A percentile compares a stretch with the other conserved stretches of the same genome.
These are phyloP conservation scores for Pygocentrus nattereri DNA, from an alignment of 2,797 vertebrate species.

Conservation along the genomic window DNA sequence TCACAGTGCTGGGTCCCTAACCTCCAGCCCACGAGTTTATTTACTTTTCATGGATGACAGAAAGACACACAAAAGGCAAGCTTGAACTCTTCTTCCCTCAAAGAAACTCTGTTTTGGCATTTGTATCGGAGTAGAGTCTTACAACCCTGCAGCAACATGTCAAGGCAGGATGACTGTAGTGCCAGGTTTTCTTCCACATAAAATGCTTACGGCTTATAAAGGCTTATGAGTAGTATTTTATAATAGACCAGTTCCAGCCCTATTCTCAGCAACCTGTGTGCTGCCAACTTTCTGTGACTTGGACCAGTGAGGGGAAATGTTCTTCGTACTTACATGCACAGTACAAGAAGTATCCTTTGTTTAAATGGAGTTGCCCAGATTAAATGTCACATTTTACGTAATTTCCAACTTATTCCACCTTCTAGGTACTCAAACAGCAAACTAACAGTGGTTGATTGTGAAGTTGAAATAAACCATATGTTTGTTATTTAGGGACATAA, in stretches of 20 bases:
- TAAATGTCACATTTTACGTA: background rate
- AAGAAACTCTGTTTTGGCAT: background rate
- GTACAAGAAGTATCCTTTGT: background rate
- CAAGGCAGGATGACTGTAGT: background rate
- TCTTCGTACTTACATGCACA: background rate
- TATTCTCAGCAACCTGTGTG: slow-evolving; percentile 23
- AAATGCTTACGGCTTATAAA: background rate
- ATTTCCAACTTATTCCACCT: background rate
- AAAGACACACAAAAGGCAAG: background rate
- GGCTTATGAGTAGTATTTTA: background rate
- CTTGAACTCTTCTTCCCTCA: background rate
- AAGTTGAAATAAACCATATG: background rate
- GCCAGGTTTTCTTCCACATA: slow-evolving; percentile 15
- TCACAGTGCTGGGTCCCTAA: no score
- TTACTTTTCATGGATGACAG: background rate
- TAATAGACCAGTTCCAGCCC: slow-evolving; percentile 6
- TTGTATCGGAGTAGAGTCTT: background rate
- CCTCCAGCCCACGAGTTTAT: no score
- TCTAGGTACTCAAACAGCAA: slow-evolving; percentile 1
- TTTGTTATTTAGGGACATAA: background rate
- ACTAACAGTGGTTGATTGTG: background rate
- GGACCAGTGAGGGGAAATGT: slow-evolving; percentile 35
- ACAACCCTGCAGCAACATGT: slow-evolving; percentile 36
- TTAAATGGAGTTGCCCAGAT: slow-evolving; percentile 4
- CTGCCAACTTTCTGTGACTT: slow-evolving; percentile 21